phyloP scores from a whole-genome alignment of 2,888 invertebrate species.

The Sesia bembeciformis region DNA sequence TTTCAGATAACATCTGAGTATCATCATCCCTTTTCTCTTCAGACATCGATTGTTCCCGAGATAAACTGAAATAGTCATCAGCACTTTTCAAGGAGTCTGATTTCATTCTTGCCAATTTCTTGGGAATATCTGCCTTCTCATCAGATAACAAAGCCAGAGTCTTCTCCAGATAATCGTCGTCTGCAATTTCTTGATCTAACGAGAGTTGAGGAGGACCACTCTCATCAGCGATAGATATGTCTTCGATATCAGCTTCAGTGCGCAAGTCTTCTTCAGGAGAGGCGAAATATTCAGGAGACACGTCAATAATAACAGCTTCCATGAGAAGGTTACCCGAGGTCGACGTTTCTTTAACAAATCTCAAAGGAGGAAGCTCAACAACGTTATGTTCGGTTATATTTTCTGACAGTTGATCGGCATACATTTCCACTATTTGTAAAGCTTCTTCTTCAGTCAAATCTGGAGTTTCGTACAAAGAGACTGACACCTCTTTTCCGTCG shows the following conservation, averaged over 20 bases:
- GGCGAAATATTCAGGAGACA: slow-evolving; percentile 87
- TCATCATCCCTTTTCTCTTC: slow-evolving; percentile 76
- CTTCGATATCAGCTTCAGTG: slow-evolving; percentile 91
- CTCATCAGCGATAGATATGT: slow-evolving; percentile 87
- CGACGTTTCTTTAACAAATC: slow-evolving; percentile 92
- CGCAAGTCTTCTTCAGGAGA: slow-evolving; percentile 86
- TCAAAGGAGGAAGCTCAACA: slow-evolving; percentile 88
- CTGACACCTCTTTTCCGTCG: slow-evolving; percentile 93
- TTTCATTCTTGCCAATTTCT: slow-evolving; percentile 77
- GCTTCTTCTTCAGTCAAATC: slow-evolving; percentile 95
- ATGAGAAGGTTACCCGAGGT: slow-evolving; percentile 89
- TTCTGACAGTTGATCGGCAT: slow-evolving; percentile 93
- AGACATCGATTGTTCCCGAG: slow-evolving; percentile 75
- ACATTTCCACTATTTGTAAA: slow-evolving; percentile 93
- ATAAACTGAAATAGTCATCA: slow-evolving; percentile 79
- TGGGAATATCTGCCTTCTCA: slow-evolving; percentile 70
- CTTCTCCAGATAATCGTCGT: slow-evolving; percentile 73
- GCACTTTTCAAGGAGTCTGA: slow-evolving; percentile 76
- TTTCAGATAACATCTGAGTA: slow-evolving; percentile 71
- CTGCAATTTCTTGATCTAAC: slow-evolving; percentile 67
- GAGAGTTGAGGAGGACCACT: slow-evolving; percentile 58
- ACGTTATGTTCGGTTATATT: slow-evolving; percentile 89
- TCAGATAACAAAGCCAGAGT: slow-evolving; percentile 61
- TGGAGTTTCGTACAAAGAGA: slow-evolving; percentile 92
- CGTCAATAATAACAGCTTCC: slow-evolving; percentile 94